These are phyloP conservation scores for Chalcis sispes DNA, from an alignment of 2,888 invertebrate species.

Conservation along the genomic window DNA sequence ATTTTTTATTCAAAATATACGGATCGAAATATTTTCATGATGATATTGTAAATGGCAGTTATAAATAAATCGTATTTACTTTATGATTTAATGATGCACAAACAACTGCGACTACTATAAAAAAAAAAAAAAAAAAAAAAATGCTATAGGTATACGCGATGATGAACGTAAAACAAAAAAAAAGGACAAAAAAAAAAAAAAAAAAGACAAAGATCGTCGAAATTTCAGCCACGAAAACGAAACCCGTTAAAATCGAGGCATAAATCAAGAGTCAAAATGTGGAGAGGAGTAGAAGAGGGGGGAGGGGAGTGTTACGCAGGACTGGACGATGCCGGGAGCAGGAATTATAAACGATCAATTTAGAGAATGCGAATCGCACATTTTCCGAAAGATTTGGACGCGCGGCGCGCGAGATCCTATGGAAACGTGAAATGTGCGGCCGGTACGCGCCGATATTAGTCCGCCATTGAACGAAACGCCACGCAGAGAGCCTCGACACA, in stretches of 20 bases:
- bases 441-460: conserved; percentile 35
- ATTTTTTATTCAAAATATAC: too few relatives aligned
- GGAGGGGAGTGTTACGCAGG: background rate
- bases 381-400: conserved; percentile 48
- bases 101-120: too few relatives aligned
- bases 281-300: too few relatives aligned
- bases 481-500: conserved; percentile 43
- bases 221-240: conserved; percentile 15
- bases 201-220: conserved; percentile 33
- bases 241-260: conserved; percentile 20
- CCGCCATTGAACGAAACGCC: conserved; percentile 14
- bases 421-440: conserved; percentile 4
- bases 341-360: conserved; percentile 55
- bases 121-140: background rate
- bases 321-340: background rate
- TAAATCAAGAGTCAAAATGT: too few relatives aligned
- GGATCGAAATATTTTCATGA: too few relatives aligned
- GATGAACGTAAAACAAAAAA: conserved; percentile 28
- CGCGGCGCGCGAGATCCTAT: background rate
- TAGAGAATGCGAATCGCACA: conserved; percentile 50
- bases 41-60: too few relatives aligned
- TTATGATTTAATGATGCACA: conserved; percentile 1
- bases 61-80: conserved; percentile 6
- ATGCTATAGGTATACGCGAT: background rate
- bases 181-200: background rate